Conservation (phyloP, 2,113 vertebrate genomes). For the Urocolius indicus region DNA sequence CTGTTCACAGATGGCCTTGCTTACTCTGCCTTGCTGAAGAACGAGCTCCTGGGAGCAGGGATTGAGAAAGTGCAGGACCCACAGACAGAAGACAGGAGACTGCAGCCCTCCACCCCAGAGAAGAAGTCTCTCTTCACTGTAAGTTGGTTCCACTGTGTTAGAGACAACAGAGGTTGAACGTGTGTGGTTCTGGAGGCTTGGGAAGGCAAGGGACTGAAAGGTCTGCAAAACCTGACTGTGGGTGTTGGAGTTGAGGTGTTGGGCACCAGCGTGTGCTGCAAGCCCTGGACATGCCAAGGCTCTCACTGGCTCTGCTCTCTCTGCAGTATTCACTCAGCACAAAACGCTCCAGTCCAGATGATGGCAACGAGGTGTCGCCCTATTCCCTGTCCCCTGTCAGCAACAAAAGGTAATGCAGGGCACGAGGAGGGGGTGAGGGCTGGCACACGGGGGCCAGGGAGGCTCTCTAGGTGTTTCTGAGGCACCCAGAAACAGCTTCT, state of each 20-base stretch:
- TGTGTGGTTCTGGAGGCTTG: neutral
- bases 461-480: neutral
- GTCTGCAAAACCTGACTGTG: neutral
- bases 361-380: constrained; percentile 94
- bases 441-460: neutral
- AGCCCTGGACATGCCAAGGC: fast-evolving
- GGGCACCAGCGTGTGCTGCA: fast-evolving
- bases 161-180: fast-evolving
- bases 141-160: neutral
- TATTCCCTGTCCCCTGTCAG: constrained; percentile 98
- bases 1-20: constrained; percentile 88
- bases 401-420: constrained; percentile 97
- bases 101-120: constrained; percentile 93
- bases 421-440: neutral
- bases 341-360: constrained; percentile 92
- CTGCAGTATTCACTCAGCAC: constrained; percentile 92
- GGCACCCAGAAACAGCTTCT: neutral
- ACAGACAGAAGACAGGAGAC: constrained; percentile 92
- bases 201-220: neutral
- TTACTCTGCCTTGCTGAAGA: constrained; percentile 97
- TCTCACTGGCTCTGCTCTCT: neutral
- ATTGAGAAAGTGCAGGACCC: constrained; percentile 98
- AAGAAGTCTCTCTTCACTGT: constrained; percentile 97
- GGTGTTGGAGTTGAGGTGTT: neutral
- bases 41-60: constrained; percentile 93